Base-by-base conservation (phyloP, 2,113 vertebrate species). In the Aldabrachelys gigantea region DNA sequence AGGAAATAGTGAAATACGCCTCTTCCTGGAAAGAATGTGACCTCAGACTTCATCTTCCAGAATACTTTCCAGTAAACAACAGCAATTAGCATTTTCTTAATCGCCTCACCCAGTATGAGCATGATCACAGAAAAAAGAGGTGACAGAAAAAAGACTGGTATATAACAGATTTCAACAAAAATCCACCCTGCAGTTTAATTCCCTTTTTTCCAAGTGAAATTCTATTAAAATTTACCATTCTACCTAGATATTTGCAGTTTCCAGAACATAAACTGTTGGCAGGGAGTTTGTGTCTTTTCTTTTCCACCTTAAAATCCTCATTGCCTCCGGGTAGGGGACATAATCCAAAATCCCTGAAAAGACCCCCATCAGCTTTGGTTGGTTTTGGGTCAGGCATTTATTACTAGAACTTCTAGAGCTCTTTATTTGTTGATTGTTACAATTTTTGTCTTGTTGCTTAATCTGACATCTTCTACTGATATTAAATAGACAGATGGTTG, bases 361-460 rank as follows among this genome's bases (percentile, higher is more conserved):
- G 11, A 21, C 65, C n/a, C 65, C 8, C 7, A 69, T 72, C n/a
- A 38, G 16, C 35, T 38, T 72, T 29, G 17, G 27, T 6, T 82
- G 75, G 6, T 62, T 90, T 89, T 78, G 72, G 84, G 76, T 78
- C 80, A 93, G 44, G 76, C 78, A 91, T 25, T 72, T 38, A 72
- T 72, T n/a, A 72, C 8, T n/a, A 72, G 57, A 59, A 59, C 27
- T 59, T 56, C 12, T 59, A 59, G 27, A 14, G 11, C 27, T 29
- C 57, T 59, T 59, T 59, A 59, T 59, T 59, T 59, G 27, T 59
- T 29, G 10, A 59, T 25, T 31, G 87, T 90, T 47, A 82, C 10
- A n/a, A 13, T n/a, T 62, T 38, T 82, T 95, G 91, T 96, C 81
- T 52, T 95, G 29, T 90, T 96, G 80, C 82, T 91, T 94, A 80